These are phyloP conservation scores for Mycetomoellerius zeteki DNA, from an alignment of 1,140 invertebrate genomes.

Conservation along the genomic window DNA sequence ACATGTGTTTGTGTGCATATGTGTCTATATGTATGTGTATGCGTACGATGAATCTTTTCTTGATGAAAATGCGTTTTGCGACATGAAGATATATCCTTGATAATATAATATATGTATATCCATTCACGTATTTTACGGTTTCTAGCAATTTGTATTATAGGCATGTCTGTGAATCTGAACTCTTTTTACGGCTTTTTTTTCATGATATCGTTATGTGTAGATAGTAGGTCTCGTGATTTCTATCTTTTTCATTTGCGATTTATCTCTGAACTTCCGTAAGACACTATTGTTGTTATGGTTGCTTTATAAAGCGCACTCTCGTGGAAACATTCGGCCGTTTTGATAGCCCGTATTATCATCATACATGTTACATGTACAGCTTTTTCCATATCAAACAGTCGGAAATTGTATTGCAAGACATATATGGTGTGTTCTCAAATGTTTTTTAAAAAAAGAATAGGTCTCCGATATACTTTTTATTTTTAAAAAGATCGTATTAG, in stretches of 20 bases:
- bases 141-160: slow-evolving; percentile 66
- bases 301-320: slow-evolving; percentile 25
- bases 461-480: neutral
- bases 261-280: slow-evolving; percentile 16
- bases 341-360: neutral
- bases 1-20: neutral
- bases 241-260: slow-evolving; percentile 23
- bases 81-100: neutral
- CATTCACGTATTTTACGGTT: slow-evolving; percentile 60
- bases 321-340: slow-evolving; percentile 23
- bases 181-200: slow-evolving; percentile 56
- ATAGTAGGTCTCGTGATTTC: slow-evolving; percentile 33
- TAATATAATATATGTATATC: slow-evolving; percentile 2
- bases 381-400: slow-evolving; percentile 33
- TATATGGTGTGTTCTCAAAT: neutral
- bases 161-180: slow-evolving; percentile 35
- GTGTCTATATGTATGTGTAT: no score
- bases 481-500: neutral
- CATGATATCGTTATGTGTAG: slow-evolving; percentile 35
- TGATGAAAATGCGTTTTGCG: neutral
- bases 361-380: neutral
- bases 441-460: neutral
- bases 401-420: slow-evolving; percentile 1
- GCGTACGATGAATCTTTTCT: neutral
- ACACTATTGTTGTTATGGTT: slow-evolving; percentile 3